phyloP scores from a whole-genome alignment of 1,140 invertebrate genomes.

The Tetramorium parvispinum region DNA sequence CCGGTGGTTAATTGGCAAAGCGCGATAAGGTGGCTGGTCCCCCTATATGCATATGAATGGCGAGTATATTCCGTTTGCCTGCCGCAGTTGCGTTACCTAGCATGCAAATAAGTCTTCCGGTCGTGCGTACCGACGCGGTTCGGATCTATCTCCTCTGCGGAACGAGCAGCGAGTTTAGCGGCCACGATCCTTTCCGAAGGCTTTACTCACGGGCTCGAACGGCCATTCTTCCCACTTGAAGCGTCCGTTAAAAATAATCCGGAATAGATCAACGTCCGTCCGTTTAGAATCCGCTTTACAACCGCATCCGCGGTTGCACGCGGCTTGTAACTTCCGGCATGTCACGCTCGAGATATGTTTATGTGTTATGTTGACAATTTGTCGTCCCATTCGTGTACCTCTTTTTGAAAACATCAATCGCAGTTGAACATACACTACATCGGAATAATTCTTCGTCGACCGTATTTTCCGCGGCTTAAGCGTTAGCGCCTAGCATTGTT shows the following conservation, averaged over 20 bases:
- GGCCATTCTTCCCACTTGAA: constrained; percentile 4
- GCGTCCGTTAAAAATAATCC: constrained; percentile 43
- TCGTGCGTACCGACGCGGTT: not conserved
- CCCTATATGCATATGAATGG: constrained; percentile 78
- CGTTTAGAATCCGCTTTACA: not conserved
- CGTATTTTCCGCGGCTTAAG: constrained; percentile 18
- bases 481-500: constrained; percentile 2
- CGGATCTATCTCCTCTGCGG: constrained; percentile 46
- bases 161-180: not conserved
- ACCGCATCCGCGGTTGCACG: not conserved
- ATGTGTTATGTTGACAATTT: constrained; percentile 4
- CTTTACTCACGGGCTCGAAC: constrained; percentile 4
- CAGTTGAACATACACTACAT: constrained; percentile 12
- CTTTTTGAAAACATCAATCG: constrained; percentile 37
- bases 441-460: constrained; percentile 36
- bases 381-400: not conserved
- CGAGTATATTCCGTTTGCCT: constrained; percentile 71
- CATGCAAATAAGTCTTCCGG: constrained; percentile 75
- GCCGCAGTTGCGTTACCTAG: constrained; percentile 56
- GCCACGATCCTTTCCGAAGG: constrained; percentile 11
- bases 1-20: constrained; percentile 76
- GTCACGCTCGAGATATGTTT: not conserved
- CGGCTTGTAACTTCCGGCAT: not conserved
- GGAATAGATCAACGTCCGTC: not conserved
- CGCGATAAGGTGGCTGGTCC: constrained; percentile 74